Conservation (phyloP, 2,797 vertebrate genomes). For the Leptatherina wallacei region DNA sequence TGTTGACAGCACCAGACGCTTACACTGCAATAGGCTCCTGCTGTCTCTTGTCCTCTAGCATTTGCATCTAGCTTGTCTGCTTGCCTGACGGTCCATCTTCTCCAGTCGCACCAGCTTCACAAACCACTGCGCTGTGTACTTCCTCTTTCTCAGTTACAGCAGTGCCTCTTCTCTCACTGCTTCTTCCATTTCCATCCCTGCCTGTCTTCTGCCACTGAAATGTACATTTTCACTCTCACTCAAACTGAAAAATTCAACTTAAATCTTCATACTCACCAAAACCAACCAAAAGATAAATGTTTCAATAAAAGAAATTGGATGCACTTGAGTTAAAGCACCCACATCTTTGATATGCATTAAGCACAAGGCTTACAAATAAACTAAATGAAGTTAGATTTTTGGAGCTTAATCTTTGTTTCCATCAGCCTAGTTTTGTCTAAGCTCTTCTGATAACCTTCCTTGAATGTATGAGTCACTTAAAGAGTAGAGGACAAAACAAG, state of each 20-base stretch:
- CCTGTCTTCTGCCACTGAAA: not conserved
- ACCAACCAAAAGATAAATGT: not conserved
- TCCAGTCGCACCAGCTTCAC: constrained; percentile 24
- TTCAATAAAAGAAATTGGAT: not conserved
- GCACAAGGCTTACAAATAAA: not conserved
- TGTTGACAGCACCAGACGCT: constrained; percentile 90
- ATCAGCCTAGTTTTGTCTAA: not conserved
- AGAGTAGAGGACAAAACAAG: constrained; percentile 3
- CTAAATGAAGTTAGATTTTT: not conserved
- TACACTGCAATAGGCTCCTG: constrained; percentile 85
- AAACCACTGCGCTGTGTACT: constrained; percentile 5
- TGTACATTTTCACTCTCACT: not conserved
- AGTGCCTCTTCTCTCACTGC: constrained; percentile 6
- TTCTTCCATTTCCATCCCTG: constrained; percentile 2
- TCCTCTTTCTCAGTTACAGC: constrained; percentile 11
- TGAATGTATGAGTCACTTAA: not conserved
- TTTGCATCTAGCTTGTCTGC: constrained; percentile 88
- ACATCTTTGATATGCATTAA: not conserved
- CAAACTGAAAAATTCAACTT: not conserved
- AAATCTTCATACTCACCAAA: not conserved
- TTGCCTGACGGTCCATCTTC: constrained; percentile 56
- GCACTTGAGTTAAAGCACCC: not conserved
- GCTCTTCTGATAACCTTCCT: not conserved
- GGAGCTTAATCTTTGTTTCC: not conserved
- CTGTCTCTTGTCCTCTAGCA: constrained; percentile 83